phyloP scores from a whole-genome alignment of 2,888 invertebrate genomes.

The Reticulitermes lucifugus region DNA sequence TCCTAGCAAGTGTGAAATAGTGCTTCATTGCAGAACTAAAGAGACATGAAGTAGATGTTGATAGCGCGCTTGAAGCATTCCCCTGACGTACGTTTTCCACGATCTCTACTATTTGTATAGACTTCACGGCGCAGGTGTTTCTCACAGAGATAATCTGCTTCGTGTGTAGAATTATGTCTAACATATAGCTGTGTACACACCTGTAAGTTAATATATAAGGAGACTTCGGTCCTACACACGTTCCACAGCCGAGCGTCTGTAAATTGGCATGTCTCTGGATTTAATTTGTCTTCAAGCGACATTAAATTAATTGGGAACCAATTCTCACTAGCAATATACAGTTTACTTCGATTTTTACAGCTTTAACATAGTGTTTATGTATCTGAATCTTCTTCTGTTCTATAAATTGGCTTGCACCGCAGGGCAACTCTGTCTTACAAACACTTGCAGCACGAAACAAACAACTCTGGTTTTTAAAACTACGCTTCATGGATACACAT shows the following conservation, averaged over 20 bases:
- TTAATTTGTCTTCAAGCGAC: slow-evolving; percentile 28
- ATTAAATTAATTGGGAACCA: background rate
- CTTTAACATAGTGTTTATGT: background rate
- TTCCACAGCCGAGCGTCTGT: background rate
- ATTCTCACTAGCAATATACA: background rate
- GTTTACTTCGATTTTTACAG: slow-evolving; percentile 1
- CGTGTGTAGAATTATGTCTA: slow-evolving; percentile 15
- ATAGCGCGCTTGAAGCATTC: background rate
- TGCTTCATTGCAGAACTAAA: background rate
- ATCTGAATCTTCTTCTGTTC: background rate
- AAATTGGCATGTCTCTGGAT: slow-evolving; percentile 13
- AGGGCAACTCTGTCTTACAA: background rate
- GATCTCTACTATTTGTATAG: background rate
- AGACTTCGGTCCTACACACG: background rate
- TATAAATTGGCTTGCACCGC: background rate
- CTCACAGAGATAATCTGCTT: background rate
- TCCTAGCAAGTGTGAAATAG: slow-evolving; percentile 7
- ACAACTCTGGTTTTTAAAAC: slow-evolving; percentile 14
- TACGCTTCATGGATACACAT: background rate
- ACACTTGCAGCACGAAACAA: slow-evolving; percentile 13
- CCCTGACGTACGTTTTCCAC: background rate
- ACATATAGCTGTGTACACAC: background rate
- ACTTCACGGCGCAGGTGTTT: background rate
- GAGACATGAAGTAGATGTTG: background rate
- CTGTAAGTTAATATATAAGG: background rate